Base-by-base conservation (phyloP, 1,140 invertebrate species). In the Antheraea mylitta region DNA sequence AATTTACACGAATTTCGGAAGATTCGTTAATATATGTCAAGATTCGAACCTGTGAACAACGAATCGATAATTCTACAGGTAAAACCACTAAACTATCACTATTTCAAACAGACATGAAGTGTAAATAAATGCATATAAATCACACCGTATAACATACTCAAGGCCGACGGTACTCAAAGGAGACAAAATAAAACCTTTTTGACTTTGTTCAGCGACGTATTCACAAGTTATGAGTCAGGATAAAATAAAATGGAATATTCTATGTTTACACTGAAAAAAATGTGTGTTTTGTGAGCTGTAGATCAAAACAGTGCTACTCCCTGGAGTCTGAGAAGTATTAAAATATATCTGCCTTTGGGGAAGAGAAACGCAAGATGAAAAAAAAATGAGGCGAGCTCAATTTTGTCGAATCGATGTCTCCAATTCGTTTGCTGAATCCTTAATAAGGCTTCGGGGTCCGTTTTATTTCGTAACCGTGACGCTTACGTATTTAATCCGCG, bases 331-430 rank as follows among this genome's bases (percentile, higher is more conserved):
- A 77, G 74, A 82, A 83, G 84, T 86, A 89, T 87, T 86, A 87
- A 85, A 87, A 87, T 87, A 53, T 53, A 87, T 88, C 82, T 79
- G 74, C 75, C 78, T 81, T 82, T 80, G 80, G 82, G 81, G 80
- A 81, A 42, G 66, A 76, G 83, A 78, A 86, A 85, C 85, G 85
- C 82, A 84, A 77, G 82, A 86, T 80, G 81, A 84, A 86, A 85
- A 85, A 87, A 89, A 88, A 86, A 89, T 89, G 82, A 87, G 83
- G 78, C 80, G 76, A 77, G 86, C 81, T 83, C 85, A 91, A 89
- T 91, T 91, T 88, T 82, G 85, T 85, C 88, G 85, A 89, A 87
- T 87, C 86, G 85, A 85, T 89, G 86, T 89, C 84, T 82, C 79
- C 83, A 82, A 86, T 90, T 84, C 89, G 89, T 88, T 87, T 80